Conservation (phyloP, 2,888 invertebrate genomes). For the Nomada goodeniana region DNA sequence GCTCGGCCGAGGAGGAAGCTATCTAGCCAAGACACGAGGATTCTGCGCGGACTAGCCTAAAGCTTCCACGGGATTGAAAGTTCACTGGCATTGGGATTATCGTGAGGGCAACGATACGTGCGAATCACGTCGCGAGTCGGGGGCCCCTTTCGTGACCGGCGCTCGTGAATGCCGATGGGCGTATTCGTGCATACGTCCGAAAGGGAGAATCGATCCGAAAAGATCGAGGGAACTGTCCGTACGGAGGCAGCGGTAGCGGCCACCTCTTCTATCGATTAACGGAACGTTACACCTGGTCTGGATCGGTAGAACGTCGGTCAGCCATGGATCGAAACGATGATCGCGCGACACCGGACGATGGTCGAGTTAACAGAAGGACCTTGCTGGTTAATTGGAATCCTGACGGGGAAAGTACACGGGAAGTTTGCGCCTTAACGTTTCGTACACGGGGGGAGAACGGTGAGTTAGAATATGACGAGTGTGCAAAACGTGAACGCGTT, state of each 20-base stretch:
- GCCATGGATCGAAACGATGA: conserved; percentile 51
- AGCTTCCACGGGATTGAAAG: conserved; percentile 73
- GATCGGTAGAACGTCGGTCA: conserved; percentile 45
- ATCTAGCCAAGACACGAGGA: conserved; percentile 62
- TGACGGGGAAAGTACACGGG: conserved; percentile 2
- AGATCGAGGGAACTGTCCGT: conserved; percentile 68
- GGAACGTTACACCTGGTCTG: conserved; percentile 41
- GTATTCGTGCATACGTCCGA: conserved; percentile 76
- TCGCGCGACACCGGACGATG: conserved; percentile 17
- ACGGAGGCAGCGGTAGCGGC: conserved; percentile 70
- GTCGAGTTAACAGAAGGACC: not conserved
- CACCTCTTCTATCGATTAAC: conserved; percentile 62
- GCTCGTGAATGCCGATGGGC: conserved; percentile 80
- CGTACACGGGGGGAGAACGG: not conserved
- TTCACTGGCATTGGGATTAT: conserved; percentile 78
- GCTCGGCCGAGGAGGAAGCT: conserved; percentile 39
- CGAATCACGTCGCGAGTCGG: conserved; percentile 79
- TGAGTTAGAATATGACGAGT: not conserved
- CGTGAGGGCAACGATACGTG: conserved; percentile 77
- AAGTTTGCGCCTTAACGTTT: not conserved
- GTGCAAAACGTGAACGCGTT: not conserved
- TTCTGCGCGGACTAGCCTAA: conserved; percentile 62
- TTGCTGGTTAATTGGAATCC: not conserved
- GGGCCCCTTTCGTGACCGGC: conserved; percentile 78
- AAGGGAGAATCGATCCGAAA: conserved; percentile 69